Evolutionary conservation across 2,888 invertebrate species (phyloP).

Genomic region (Eustalomyia histrio): DNA sequence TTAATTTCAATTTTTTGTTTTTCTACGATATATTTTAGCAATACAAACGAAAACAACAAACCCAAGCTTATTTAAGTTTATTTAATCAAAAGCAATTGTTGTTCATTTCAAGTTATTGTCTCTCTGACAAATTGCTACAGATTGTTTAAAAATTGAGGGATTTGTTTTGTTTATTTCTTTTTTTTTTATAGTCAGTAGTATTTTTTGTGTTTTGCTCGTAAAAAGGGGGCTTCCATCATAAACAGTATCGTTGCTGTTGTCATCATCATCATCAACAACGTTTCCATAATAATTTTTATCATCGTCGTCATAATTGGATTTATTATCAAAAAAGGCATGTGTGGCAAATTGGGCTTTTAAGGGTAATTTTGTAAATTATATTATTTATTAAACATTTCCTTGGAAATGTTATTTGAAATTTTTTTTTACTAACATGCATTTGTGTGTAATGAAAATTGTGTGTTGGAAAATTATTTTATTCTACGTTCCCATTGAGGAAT

Average conservation of each 20-base stretch:
- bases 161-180: neutral
- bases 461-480: too few species aligned
- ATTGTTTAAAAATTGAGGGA: slow-evolving; percentile 1
- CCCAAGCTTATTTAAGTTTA: slow-evolving; percentile 42
- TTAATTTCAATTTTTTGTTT: slow-evolving; percentile 52
- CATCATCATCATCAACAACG: slow-evolving; percentile 26
- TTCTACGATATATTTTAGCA: neutral
- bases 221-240: slow-evolving; percentile 26
- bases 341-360: slow-evolving; percentile 10
- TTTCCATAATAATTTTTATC: slow-evolving; percentile 41
- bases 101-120: slow-evolving; percentile 68
- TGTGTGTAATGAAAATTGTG: too few species aligned
- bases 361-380: slow-evolving; percentile 51
- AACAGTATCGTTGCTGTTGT: slow-evolving; percentile 24
- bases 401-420: slow-evolving; percentile 13
- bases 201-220: neutral
- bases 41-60: neutral
- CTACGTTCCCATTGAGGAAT: too few species aligned
- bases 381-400: slow-evolving; percentile 58
- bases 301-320: slow-evolving; percentile 63
- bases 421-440: neutral
- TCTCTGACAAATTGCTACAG: slow-evolving; percentile 52
- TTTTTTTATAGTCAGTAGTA: neutral
- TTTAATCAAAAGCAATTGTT: slow-evolving; percentile 68
- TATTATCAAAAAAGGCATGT: slow-evolving; percentile 54